Base-by-base conservation (phyloP, 2,888 invertebrate species). In the Drosophila acutilabella region DNA sequence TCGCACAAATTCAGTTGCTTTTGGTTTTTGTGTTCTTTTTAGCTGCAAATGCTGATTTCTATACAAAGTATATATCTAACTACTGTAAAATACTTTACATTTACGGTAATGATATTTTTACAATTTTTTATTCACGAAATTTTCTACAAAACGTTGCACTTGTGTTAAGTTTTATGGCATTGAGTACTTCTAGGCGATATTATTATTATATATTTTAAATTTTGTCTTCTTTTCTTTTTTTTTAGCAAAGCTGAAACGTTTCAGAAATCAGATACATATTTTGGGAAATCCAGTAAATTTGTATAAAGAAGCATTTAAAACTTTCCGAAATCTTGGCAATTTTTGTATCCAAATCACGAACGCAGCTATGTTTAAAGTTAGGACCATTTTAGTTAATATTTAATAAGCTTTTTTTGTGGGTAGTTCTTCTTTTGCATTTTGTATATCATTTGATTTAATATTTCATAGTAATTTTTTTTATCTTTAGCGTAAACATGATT, bases 401-500 rank as follows among this genome's bases (percentile, higher is more conserved):
- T 66, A 48, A 74, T 64, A 72, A 66, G 66, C 66, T 53, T 62
- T 60, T 51, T 66, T 42, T 65, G 42, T 71, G 72, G 52, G 33
- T 71, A 74, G 57, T 65, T 65, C 50, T 59, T 47, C 56, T 65
- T 30, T 57, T 71, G 74, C 64, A 72, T 71, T 77, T 67, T 66
- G 71, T 71, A 64, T 74, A 71, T 75, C 40, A 68, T 62, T 69
- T 62, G 48, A 53, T 67, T 67, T 59, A 42, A n/a, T 48, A 45
- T 59, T 54, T 58, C 36, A 57, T 45, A 41, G 51, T 62, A 57
- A 30, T 30, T 66, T 56, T 69, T 66, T 64, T 68, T 53, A 64
- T 78, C 26, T 30, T 79, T 80, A 83, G 89, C 80, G 80, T 88
- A 86, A 89, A 89, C 89, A 88, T 89, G 90, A 87, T 90, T 90